Conservation (phyloP, 1,140 invertebrate genomes). For the Spodoptera frugiperda region DNA sequence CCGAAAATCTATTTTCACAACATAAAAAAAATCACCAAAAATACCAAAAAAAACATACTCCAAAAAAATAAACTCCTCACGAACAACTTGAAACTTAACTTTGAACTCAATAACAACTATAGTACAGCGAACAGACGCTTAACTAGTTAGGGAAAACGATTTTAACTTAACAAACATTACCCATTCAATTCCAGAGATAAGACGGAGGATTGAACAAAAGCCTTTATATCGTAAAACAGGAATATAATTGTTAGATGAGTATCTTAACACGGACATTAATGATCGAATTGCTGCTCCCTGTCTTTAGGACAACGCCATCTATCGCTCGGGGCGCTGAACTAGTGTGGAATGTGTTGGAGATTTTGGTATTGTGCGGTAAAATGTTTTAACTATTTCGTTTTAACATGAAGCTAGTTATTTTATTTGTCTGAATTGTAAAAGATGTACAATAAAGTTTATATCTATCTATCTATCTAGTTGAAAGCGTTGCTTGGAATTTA, state of each 20-base stretch:
- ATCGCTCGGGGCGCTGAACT: neutral
- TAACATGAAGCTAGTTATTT: neutral
- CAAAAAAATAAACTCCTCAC: neutral
- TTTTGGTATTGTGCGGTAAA: neutral
- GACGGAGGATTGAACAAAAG: neutral
- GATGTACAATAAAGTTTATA: too few species aligned
- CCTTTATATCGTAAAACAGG: conserved; percentile 21
- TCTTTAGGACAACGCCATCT: neutral
- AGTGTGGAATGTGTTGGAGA: neutral
- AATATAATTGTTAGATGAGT: conserved; percentile 31
- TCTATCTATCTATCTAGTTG: too few species aligned
- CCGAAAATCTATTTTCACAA: too few species aligned
- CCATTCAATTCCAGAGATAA: neutral
- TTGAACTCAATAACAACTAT: neutral
- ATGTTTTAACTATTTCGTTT: neutral
- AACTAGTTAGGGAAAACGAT: neutral
- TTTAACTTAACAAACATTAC: conserved; percentile 31
- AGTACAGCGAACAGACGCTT: neutral
- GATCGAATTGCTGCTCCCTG: conserved; percentile 6
- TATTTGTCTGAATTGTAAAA: too few species aligned
- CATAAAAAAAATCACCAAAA: too few species aligned
- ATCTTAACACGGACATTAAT: conserved; percentile 24
- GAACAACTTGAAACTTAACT: neutral
- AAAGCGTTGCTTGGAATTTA: too few species aligned
- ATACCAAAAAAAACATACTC: too few species aligned